Base-by-base conservation (phyloP, 2,797 vertebrate species). In the Sus cebifrons region DNA sequence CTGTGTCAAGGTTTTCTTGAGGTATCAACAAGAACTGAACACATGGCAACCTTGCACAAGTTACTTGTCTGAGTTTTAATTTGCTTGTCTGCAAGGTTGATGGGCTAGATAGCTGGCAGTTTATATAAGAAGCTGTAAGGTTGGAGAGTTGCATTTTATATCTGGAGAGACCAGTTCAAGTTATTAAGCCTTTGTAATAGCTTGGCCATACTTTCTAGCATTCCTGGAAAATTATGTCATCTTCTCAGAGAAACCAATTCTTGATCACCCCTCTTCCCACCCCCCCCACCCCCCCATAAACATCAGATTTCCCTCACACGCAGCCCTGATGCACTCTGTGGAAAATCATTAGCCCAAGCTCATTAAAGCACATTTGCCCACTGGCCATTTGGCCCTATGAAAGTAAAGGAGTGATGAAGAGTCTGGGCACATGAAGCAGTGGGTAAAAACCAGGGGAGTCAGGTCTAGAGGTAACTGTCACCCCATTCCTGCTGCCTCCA, bases 1-100 rank as follows among this genome's bases (percentile, higher is more conserved):
- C 29, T 4, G 14, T 56, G 84, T 93, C 83, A 95, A 54, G 68
- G 83, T 86, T 78, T 83, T 49, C 64, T 56, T 70, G 54, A 86
- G 29, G 12, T 29, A 58, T 70, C 44, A 83, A 65, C 27, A 62
- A 58, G 56, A 87, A 92, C n/a, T 73, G 62, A 81, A 71, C 10
- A 36, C 12, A 3, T 58, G 25, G 84, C 29, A 23, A 91, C 91
- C 54, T 70, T 84, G 81, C 18, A 17, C 54, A 91, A 64, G 23
- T 68, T 70, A 49, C 16, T n/a, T 84, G 65, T 62, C 20, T 87
- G n/a, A 64, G 56, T 60, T 88, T 82, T 44, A 64, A 44, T 91
- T 71, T 95, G 27, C 21, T 74, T 14, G 11, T 86, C 65, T 71
- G 32, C 54, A 87, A 77, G 84, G 65, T 5, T 70, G 60, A 84